These are phyloP conservation scores for Erpornis zantholeuca DNA, from an alignment of 2,113 vertebrate species.

Conservation along the genomic window DNA sequence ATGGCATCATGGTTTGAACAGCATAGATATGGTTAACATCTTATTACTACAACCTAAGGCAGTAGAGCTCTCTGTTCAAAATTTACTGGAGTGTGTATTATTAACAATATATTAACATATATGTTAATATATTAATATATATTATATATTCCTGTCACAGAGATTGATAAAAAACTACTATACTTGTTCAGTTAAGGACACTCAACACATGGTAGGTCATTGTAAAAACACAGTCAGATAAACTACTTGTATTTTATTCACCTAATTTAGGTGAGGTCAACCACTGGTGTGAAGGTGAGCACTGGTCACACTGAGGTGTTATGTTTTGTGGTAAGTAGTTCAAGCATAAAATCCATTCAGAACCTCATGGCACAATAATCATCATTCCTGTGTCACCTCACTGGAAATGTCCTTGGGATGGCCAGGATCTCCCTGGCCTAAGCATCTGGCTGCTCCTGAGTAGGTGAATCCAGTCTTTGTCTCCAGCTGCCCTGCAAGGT, in stretches of 20 bases:
- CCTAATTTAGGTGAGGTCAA: not conserved
- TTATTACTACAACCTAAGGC: not conserved
- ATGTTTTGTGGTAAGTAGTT: not conserved
- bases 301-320: rapidly evolving
- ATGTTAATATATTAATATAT: not conserved
- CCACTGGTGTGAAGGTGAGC: not conserved
- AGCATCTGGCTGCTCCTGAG: not conserved
- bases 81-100: not conserved
- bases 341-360: not conserved
- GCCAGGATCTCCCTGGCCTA: not conserved
- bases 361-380: not conserved
- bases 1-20: not conserved
- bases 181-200: not conserved
- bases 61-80: not conserved
- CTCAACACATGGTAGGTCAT: not conserved
- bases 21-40: not conserved
- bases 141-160: not conserved
- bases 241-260: not conserved
- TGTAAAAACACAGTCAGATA: not conserved
- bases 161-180: not conserved
- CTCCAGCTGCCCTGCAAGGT: not conserved
- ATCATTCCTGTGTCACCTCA: not conserved
- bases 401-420: not conserved
- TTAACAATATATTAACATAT: not conserved
- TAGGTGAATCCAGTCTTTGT: not conserved